A percentile compares a stretch with the other conserved stretches of the same genome.
Conservation (phyloP, 2,888 invertebrate species). For the Andricus curvator region DNA sequence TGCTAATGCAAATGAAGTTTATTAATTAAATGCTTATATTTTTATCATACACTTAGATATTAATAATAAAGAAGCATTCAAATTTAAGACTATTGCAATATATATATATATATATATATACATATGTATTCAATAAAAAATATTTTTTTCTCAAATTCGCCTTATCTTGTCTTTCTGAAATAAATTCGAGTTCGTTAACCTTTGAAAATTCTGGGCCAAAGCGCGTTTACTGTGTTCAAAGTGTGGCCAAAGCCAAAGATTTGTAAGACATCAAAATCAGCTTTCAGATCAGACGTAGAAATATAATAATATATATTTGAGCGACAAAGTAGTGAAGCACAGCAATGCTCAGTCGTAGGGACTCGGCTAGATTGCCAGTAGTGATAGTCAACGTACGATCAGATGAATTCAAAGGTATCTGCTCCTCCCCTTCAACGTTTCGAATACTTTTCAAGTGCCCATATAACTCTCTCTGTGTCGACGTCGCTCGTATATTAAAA, state of each 20-base stretch:
- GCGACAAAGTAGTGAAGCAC: slow-evolving; percentile 44
- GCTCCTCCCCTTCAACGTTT: slow-evolving; percentile 41
- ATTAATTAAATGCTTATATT: no score
- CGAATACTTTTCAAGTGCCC: slow-evolving; percentile 43
- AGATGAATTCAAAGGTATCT: slow-evolving; percentile 47
- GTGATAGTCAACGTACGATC: slow-evolving; percentile 54
- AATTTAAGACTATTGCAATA: no score
- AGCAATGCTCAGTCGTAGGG: slow-evolving; percentile 50
- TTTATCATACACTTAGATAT: no score
- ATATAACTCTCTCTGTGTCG: neutral
- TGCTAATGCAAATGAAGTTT: no score
- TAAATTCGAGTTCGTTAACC: neutral
- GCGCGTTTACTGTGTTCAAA: slow-evolving; percentile 47
- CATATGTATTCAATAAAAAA: no score
- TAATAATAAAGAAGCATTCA: no score
- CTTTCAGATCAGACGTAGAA: neutral
- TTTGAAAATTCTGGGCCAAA: neutral
- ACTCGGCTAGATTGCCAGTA: slow-evolving; percentile 53
- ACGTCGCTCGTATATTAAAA: neutral
- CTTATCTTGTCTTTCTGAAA: neutral
- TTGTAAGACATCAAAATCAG: slow-evolving; percentile 49
- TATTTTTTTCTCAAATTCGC: neutral
- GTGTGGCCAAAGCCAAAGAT: slow-evolving; percentile 45
- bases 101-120: no score
- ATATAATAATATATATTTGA: slow-evolving; percentile 42